phyloP scores from a whole-genome alignment of 37 sponge, comb jelly and placozoan genomes.

The Ianthella basta region DNA sequence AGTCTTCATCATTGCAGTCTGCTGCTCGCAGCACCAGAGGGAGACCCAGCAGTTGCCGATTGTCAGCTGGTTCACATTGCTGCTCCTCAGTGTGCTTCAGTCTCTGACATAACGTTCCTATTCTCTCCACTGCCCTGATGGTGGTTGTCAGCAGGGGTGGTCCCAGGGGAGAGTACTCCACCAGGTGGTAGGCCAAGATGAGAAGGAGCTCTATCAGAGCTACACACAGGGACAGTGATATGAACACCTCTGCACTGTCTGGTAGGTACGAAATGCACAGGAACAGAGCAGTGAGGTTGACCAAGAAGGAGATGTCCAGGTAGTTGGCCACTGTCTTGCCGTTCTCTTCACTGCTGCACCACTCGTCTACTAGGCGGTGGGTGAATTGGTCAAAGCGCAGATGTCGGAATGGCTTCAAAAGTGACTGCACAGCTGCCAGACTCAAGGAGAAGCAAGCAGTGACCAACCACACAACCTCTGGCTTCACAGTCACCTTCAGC shows the following conservation, averaged over 20 bases:
- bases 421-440: neutral
- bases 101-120: too few species aligned
- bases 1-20: neutral
- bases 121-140: too few species aligned
- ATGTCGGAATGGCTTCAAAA: neutral
- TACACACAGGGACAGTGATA: neutral
- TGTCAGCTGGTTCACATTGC: neutral
- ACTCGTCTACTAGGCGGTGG: neutral
- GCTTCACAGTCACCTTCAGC: neutral
- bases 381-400: neutral
- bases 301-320: neutral
- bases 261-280: conserved; percentile 2
- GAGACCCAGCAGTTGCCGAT: too few species aligned
- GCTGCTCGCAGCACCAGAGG: neutral
- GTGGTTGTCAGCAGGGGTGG: neutral
- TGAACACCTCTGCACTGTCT: neutral
- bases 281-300: conserved; percentile 9
- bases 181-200: neutral
- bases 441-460: neutral
- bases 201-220: neutral
- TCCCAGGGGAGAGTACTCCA: neutral
- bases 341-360: neutral
- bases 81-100: neutral
- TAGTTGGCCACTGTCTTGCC: conserved; percentile 5
- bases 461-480: neutral